These are phyloP conservation scores for Coturnix japonica DNA, from an alignment of 2,113 vertebrate species.

Conservation along the genomic window DNA sequence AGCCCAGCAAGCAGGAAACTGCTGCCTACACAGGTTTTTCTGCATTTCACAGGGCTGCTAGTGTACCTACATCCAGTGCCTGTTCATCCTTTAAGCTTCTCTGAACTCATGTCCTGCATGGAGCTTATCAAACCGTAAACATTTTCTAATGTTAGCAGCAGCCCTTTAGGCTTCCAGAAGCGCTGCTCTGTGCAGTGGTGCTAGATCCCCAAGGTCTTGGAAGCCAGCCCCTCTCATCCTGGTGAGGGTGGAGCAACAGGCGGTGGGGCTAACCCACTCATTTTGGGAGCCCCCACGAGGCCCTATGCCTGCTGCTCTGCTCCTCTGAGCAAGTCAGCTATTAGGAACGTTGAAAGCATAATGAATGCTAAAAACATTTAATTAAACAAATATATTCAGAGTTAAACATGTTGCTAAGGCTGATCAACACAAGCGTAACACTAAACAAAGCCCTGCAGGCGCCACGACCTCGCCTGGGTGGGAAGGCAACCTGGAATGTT, in stretches of 20 bases:
- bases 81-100: conserved; percentile 32
- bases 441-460: conserved; percentile 5
- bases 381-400: conserved; percentile 5
- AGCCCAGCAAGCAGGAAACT: neutral
- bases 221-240: neutral
- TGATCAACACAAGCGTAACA: neutral
- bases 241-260: neutral
- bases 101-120: neutral
- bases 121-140: neutral
- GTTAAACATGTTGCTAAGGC: neutral
- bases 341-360: neutral
- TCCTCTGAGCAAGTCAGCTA: neutral
- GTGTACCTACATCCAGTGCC: neutral
- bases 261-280: neutral
- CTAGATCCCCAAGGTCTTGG: neutral
- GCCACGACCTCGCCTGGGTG: neutral
- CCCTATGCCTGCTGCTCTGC: neutral
- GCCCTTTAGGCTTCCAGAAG: neutral
- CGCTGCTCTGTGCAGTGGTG: accelerated
- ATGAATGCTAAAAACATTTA: conserved; percentile 30
- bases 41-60: neutral
- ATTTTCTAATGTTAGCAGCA: conserved; percentile 26
- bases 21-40: neutral
- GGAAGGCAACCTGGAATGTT: neutral
- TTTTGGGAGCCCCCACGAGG: neutral